Percentiles rank a stretch among this genome's conserved stretches.
phyloP scores from a whole-genome alignment of 2,113 vertebrate species.

The Lutjanus erythropterus region DNA sequence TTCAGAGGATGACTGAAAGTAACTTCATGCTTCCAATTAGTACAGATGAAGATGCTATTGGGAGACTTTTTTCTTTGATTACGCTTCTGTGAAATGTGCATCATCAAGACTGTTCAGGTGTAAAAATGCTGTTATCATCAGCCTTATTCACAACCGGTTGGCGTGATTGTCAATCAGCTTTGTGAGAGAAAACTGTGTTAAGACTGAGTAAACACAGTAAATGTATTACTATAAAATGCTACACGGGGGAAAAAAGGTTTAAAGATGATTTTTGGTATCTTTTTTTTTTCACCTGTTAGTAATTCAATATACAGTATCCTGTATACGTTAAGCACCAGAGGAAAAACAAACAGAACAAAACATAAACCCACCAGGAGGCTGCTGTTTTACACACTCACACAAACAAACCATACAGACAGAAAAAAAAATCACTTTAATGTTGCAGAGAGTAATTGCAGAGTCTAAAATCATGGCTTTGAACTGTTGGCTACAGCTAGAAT shows the following conservation, averaged over 20 bases:
- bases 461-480: neutral
- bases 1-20: constrained; percentile 38
- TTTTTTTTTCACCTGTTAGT: constrained; percentile 3
- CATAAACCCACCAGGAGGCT: neutral
- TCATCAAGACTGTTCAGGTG: constrained; percentile 47
- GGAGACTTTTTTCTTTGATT: constrained; percentile 33
- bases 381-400: neutral
- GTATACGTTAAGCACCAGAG: constrained; percentile 11
- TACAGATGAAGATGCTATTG: neutral
- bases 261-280: neutral
- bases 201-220: neutral
- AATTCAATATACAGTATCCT: neutral
- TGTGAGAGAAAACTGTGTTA: neutral
- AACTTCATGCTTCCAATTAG: constrained; percentile 27
- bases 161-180: constrained; percentile 38
- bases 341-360: neutral
- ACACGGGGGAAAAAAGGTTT: neutral
- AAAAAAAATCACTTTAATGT: neutral
- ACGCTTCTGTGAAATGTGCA: constrained; percentile 37
- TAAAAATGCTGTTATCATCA: constrained; percentile 44
- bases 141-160: constrained; percentile 17
- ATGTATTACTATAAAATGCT: neutral
- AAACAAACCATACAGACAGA: neutral
- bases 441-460: neutral
- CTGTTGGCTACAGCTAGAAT: neutral